Percentiles rank a stretch among this genome's conserved stretches.
phyloP scores from a whole-genome alignment of 2,113 vertebrate genomes.

The Pterocles burchelli region DNA sequence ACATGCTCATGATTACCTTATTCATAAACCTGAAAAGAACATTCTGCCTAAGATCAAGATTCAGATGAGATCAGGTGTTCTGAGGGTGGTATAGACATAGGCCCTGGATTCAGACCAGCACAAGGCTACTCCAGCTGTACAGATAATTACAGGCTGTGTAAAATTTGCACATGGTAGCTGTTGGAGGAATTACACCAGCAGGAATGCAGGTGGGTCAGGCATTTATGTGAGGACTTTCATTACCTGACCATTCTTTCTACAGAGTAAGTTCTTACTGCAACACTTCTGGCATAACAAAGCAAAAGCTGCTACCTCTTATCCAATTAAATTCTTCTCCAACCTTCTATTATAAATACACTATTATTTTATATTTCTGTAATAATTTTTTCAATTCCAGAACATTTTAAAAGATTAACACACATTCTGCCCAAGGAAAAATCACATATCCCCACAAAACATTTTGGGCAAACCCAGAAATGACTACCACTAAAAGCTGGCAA shows the following conservation, averaged over 20 bases:
- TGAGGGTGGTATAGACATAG: no score
- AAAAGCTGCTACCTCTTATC: background rate
- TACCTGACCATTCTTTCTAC: background rate
- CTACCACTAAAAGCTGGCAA: background rate
- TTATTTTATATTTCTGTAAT: background rate
- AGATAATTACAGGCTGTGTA: background rate
- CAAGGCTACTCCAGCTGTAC: background rate
- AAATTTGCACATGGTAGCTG: background rate
- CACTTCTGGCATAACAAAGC: background rate
- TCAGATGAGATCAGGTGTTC: background rate
- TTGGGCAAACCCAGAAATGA: background rate
- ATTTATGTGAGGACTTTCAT: background rate
- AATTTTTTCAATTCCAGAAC: background rate
- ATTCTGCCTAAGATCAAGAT: background rate
- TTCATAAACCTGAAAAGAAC: background rate
- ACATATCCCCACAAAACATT: background rate
- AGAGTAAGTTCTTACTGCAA: background rate
- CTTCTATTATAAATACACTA: background rate
- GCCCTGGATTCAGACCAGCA: background rate
- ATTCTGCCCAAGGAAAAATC: background rate
- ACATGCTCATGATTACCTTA: background rate
- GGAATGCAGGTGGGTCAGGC: background rate
- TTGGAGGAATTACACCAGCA: background rate
- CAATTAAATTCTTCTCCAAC: background rate
- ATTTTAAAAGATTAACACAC: background rate